phyloP scores from a whole-genome alignment of 2,113 vertebrate species.

The Dinomys branickii region DNA sequence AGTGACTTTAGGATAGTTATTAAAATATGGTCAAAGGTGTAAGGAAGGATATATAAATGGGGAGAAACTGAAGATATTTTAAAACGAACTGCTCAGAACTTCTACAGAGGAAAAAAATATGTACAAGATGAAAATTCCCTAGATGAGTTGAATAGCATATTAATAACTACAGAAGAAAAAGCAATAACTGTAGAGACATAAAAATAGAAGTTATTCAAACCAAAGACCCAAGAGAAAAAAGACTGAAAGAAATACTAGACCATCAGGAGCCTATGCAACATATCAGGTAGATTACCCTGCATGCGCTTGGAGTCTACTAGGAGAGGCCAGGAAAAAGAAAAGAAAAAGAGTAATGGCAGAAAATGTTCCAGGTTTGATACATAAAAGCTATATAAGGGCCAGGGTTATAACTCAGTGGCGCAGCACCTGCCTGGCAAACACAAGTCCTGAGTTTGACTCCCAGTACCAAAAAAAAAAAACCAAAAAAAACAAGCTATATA shows the following conservation, averaged over 20 bases:
- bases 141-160: neutral
- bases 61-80: neutral
- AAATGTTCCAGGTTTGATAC: neutral
- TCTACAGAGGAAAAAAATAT: neutral
- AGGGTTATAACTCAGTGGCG: too few relatives aligned
- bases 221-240: neutral
- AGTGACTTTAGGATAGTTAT: neutral
- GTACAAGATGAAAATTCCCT: conserved; percentile 28
- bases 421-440: too few relatives aligned
- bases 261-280: neutral
- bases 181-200: neutral
- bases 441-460: too few relatives aligned
- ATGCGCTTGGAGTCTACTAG: neutral
- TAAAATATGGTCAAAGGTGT: neutral
- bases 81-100: neutral
- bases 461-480: too few relatives aligned
- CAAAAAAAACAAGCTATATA: neutral
- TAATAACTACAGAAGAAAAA: neutral
- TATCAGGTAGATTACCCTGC: neutral
- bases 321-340: neutral
- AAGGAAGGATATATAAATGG: neutral
- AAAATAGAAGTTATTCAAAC: neutral
- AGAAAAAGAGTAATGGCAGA: neutral
- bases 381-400: neutral
- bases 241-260: neutral